Evolutionary conservation across 2,888 invertebrate genomes (phyloP), one percentile per base, ranked within the genome.

Genomic region (Apantesis nais): DNA sequence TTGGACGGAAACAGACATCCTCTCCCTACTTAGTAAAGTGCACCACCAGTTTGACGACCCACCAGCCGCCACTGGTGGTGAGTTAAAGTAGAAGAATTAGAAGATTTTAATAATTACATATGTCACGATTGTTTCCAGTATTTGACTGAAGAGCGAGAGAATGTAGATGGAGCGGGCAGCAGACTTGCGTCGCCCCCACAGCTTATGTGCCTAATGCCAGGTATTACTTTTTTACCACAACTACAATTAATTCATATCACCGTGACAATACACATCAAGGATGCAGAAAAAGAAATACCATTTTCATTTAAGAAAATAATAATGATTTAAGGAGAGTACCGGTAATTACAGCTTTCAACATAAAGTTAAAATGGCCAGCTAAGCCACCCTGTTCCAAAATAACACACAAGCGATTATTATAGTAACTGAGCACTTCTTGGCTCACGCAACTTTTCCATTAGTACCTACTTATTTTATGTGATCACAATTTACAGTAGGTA

Each of bases 181-280:
- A 44, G 90, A 63, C 78, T 64, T 2, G 63, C 78, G 22, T 72
- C 96, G 71, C 96, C 95, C 75, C 96, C 96, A 19, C 96, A 96
- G 80, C 96, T 96, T 76, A 95, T 96, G 93, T 96, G 96, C 81
- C 93, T 96, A 52, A 96, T 95, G 95, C 95, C 95, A 64, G 95
- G 95, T 95, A 79, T 69, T 83, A 84, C 66, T 9, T 37, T 31
- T 34, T 22, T 48, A 48, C 22, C 5, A 48, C 0, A 22, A 22
- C 22, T 22, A 44, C 19, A 7, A 48, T 5, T 39, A 11, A 39
- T 11, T 39, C 39, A 7, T 48, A 22, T 5, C 5, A 2, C 48
- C 19, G 7, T 44, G 19, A 8, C 22, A 48, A 48, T 19, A 2
- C 19, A 52, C 48, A 2, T 52, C 41, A 7, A 52, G 19, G 19